These are phyloP conservation scores for Prietella phreatophila DNA, from an alignment of 2,113 vertebrate genomes.

Conservation along the genomic window DNA sequence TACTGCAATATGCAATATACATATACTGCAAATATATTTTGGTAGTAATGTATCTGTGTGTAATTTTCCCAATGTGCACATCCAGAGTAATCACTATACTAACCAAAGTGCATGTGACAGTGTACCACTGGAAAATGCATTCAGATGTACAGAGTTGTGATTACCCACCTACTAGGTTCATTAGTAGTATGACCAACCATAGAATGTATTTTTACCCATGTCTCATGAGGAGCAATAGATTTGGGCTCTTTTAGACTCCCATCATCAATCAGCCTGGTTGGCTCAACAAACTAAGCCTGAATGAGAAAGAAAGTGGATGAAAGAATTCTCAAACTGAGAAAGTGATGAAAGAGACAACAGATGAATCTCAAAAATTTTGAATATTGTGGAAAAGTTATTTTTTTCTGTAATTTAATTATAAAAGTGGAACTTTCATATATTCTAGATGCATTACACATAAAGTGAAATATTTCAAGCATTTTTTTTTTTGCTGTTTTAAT, in stretches of 20 bases:
- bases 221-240: not conserved
- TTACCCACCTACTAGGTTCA: constrained; percentile 7
- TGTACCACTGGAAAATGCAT: not conserved
- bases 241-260: not conserved
- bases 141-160: not conserved
- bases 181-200: not conserved
- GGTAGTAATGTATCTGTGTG: not conserved
- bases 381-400: too few species aligned
- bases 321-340: not conserved
- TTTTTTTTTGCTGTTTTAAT: too few species aligned
- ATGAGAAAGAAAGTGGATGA: not conserved
- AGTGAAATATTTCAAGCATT: too few species aligned
- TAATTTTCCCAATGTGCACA: not conserved
- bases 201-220: not conserved
- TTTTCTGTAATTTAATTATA: too few species aligned
- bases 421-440: too few species aligned
- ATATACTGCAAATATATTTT: not conserved
- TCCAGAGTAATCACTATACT: not conserved
- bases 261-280: not conserved
- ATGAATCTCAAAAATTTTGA: too few species aligned
- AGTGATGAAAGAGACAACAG: not conserved
- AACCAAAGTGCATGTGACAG: not conserved
- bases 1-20: too few species aligned
- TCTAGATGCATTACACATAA: too few species aligned
- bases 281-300: not conserved